Evolutionary conservation across 2,113 vertebrate genomes (phyloP).

Genomic region (Hippocampus zosterae): DNA sequence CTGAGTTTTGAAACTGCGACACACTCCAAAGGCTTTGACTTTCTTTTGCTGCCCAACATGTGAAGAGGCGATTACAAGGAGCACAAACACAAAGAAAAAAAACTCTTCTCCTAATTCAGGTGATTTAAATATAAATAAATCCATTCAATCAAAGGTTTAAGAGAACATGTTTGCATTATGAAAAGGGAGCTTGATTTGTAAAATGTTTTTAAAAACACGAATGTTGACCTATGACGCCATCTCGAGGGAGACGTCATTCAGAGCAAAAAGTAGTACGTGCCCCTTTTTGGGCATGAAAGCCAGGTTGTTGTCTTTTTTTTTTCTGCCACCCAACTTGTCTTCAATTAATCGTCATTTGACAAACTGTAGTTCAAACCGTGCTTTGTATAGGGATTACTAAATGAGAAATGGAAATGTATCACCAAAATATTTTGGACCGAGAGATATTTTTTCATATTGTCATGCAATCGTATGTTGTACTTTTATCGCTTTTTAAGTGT

Average conservation of each 20-base stretch:
- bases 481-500: constrained; percentile 30
- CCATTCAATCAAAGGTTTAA: constrained; percentile 12
- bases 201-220: not conserved
- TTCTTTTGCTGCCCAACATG: constrained; percentile 31
- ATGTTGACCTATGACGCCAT: not conserved
- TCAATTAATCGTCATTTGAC: constrained; percentile 11
- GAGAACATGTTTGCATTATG: constrained; percentile 5
- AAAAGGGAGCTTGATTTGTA: not conserved
- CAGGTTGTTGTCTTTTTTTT: not conserved
- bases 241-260: not conserved
- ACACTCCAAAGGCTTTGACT: constrained; percentile 31
- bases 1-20: constrained; percentile 26
- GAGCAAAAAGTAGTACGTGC: constrained; percentile 5
- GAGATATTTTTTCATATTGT: constrained; percentile 31
- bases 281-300: constrained; percentile 23
- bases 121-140: constrained; percentile 14
- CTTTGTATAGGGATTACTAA: constrained; percentile 9
- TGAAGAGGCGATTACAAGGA: constrained; percentile 62
- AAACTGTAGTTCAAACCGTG: constrained; percentile 1
- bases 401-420: constrained; percentile 3
- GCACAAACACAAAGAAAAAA: constrained; percentile 55
- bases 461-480: constrained; percentile 29
- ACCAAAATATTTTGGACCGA: constrained; percentile 25
- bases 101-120: constrained; percentile 43
- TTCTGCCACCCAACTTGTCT: constrained; percentile 9